Evolutionary conservation across 2,888 invertebrate species (phyloP), one percentile per base, ranked within the genome.

Genomic region (Caenorhabditis sinica): DNA sequence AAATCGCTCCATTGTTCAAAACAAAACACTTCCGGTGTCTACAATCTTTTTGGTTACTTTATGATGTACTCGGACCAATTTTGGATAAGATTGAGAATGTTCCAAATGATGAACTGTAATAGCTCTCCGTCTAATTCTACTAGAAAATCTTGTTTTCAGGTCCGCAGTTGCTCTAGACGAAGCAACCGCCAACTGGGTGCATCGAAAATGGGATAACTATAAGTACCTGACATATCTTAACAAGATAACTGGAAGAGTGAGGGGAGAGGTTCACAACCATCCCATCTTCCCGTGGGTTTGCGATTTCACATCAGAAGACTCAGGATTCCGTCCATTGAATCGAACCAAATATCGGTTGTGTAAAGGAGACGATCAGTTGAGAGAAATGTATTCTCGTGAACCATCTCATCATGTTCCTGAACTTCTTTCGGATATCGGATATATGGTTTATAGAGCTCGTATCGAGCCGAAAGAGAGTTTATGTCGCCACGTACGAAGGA

Each of bases 241-340:
- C 93, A 90, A 93, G 69, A 88, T 94, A 71, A 93, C 94, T 17
- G 88, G 89, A 53, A 25, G 86, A 61, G 71, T 77, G 11, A 33
- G 85, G 13, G 86, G 86, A 40, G 85, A 85, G 68, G 97, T 97
- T 0, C 96, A 96, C 91, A 96, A 97, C 91, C 97, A 99, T 93
- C 96, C 97, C 89, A 96, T 98, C 85, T 95, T 98, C 93, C 98
- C 98, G 0, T 99, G 98, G 98, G 96, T 99, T 0, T 96, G 96
- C 36, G 97, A 99, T 94, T 97, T 98, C 93, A 94, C 95, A 17
- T 95, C 95, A 0, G 56, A 81, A 25, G 58, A 81, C 33, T 96
- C 96, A 86, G 95, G 95, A 82, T 97, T 96, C 96, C 95, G 98
- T 30, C 97, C 98, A 93, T 94, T 99, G 66, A 95, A 96, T 53